Percentiles rank a stretch among this genome's conserved stretches.
Evolutionary conservation across 2,888 invertebrate genomes (phyloP).

Genomic region (Entomobrya proxima): DNA sequence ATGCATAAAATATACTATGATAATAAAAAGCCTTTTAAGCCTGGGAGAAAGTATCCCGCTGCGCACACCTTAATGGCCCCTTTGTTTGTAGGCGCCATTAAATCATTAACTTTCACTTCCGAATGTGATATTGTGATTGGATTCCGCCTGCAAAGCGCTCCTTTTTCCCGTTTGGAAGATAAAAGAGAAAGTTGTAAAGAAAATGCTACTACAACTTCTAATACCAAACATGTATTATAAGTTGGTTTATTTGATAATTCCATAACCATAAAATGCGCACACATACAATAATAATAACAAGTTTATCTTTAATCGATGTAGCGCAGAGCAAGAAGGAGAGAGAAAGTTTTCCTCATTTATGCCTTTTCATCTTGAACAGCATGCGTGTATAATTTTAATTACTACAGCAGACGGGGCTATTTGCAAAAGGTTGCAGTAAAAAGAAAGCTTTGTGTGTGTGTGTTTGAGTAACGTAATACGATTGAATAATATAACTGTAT

Average conservation of each 20-base stretch:
- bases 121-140: background rate
- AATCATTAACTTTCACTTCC: conserved; percentile 25
- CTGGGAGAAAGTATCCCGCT: background rate
- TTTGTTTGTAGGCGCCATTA: conserved; percentile 27
- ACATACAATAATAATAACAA: background rate
- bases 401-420: background rate
- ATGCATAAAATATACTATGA: background rate
- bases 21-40: background rate
- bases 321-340: background rate
- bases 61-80: background rate
- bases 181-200: background rate
- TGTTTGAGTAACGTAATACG: background rate
- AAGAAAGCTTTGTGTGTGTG: background rate
- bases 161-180: background rate
- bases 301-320: conserved; percentile 13
- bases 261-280: too few relatives aligned
- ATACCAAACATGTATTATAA: background rate
- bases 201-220: background rate
- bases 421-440: too few relatives aligned
- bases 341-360: too few relatives aligned
- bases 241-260: background rate
- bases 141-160: background rate
- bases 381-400: background rate
- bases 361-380: background rate
- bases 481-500: background rate